Base-by-base conservation (phyloP, 2,888 invertebrate genomes). In the Bimastos eiseni region DNA sequence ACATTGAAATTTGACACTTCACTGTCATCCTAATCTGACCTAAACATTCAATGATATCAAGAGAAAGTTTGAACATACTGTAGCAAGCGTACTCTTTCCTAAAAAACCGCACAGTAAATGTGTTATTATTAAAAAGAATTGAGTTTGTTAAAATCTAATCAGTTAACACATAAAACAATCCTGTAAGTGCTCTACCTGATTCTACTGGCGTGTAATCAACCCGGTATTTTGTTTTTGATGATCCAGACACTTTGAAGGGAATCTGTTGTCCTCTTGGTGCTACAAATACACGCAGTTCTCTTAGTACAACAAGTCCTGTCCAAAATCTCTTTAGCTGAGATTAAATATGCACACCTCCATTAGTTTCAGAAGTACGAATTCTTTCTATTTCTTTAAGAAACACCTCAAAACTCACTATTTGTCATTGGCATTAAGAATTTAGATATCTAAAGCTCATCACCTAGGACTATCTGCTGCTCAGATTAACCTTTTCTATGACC, bases 201-300 rank as follows among this genome's bases (percentile, higher is more conserved):
- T 92, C 92, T 15, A 89, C 30, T 13, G 93, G 92, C 6, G 83
- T 84, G 90, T 93, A 93, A 33, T 92, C 92, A 38, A 92, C 92
- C n/a, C 37, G 70, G 89, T 86, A 92, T 21, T 91, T 92, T 11
- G 41, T 89, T 38, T 89, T 90, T 70, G 89, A 83, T 34, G 90
- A 89, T 4, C 92, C 92, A 0, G 89, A 89, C 36, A 92, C 70
- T 15, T 55, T 37, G 86, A 70, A 44, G 8, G 91, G 91, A 37
- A 93, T 91, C 15, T 89, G 41, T 34, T 89, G 89, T 24, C 92
- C 92, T 19, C 88, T 84, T 21, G 93, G 93, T 17, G 91, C 92
- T 92, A 91, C 30, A 89, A 90, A 6, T n/a, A 33, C n/a, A 33
- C 6, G 86, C 44, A 88, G 70, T n/a, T n/a, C n/a, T 70, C 13